Base-by-base conservation (phyloP, 2,113 vertebrate species). In the Gambusia affinis region DNA sequence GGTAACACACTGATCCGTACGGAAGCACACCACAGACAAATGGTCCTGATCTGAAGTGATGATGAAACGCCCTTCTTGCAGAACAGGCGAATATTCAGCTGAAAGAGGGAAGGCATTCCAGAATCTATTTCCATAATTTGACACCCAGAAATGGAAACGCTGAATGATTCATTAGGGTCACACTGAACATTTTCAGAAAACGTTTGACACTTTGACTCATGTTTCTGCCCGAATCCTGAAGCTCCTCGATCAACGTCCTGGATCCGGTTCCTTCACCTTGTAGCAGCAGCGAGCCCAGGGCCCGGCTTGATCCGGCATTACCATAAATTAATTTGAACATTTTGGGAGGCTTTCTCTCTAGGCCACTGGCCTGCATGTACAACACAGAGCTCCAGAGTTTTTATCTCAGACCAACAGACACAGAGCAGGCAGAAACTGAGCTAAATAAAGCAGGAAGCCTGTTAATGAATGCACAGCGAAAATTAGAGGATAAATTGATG, bases 351-450 rank as follows among this genome's bases (percentile, higher is more conserved):
- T 42, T 75, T 76, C 78, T 73, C 69, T 47, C n/a, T 44, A 22
- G 81, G 76, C 75, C 31, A 73, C 60, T n/a, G 14, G 70, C 70
- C 70, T 84, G 63, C 47, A 64, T 24, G 0, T 54, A 39, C 60
- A 35, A 42, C 77, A 47, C 5, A 66, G 19, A 19, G n/a, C 64
- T 37, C 8, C 0, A 30, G 37, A 57, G 51, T 30, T 78, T 85
- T 83, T 70, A 78, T 85, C 83, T 84, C 35, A 7, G 12, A 33
- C 60, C 35, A 27, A 44, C 87, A 85, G 77, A 81, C 60, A 0
- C 77, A 31, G 76, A 69, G 30, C 1, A 0, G n/a, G 61, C 5
- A 51, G 47, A 51, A 60, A 65, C 4, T 0, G 33, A 3, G 67
- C 84, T 72, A 82, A 80, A 84, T 80, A 80, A 70, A 82, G 69